Evolutionary conservation across 1,140 invertebrate species (phyloP), one percentile per base, ranked within the genome.

Genomic region (Dryas iulia): DNA sequence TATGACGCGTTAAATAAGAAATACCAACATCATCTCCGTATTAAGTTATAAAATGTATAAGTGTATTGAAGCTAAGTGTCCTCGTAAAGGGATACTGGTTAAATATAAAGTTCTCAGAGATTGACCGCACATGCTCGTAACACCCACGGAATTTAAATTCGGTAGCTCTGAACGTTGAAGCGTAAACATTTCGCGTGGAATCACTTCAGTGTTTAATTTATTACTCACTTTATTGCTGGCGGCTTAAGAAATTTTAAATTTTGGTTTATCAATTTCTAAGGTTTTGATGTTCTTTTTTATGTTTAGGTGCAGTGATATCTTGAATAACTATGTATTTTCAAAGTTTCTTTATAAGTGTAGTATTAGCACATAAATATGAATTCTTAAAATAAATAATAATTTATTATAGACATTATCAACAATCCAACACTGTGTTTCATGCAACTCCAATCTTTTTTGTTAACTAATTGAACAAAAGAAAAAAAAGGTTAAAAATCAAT

Each of bases 81-180:
- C 39, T 2, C 39, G 3, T n/a, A 11, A 47, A 47, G 18, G 2
- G 8, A 21, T 18, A 54, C 3, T 26, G 53, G 24, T 12, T 56
- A 56, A 26, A 52, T 63, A 35, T 62, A 63, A 62, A 54, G 28
- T 63, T 54, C 61, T 6, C 30, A 54, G 33, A 53, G 60, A 28
- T 53, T 21, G 23, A 63, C 61, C 61, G 61, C 61, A 56, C 26
- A 10, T 8, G 8, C 14, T 28, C 18, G 21, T 23, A 3, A 63
- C 61, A 54, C 61, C 61, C 52, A 63, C 52, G 61, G 61, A 63
- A 62, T 63, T 63, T 63, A 63, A 62, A 63, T 63, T 63, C 61
- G 61, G 61, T 63, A 63, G 61, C 61, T 26, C 30, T 8, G 53
- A 7, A 56, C 53, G 53, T 25, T 26, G 53, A 56, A 56, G 53